Conservation (phyloP, 1,140 invertebrate species). For the Formica selysi region DNA sequence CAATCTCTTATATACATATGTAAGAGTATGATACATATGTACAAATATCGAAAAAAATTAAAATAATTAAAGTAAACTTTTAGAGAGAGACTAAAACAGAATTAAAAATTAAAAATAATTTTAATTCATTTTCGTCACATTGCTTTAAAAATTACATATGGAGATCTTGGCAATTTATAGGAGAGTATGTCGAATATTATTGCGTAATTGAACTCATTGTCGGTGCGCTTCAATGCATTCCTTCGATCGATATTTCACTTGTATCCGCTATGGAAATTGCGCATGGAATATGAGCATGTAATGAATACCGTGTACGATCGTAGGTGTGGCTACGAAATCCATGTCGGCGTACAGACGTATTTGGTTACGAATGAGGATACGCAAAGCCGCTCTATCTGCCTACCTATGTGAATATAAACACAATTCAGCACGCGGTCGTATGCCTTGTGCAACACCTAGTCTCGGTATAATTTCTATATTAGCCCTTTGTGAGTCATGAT, state of each 20-base stretch:
- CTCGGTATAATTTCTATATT: conserved; percentile 18
- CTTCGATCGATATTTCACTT: conserved; percentile 26
- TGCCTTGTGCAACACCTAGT: conserved; percentile 8
- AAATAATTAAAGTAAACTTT: neutral
- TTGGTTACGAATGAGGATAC: conserved; percentile 81
- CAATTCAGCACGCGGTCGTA: conserved; percentile 62
- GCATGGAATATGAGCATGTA: conserved; percentile 43
- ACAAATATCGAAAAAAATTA: neutral
- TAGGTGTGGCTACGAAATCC: conserved; percentile 79
- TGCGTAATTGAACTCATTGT: conserved; percentile 19
- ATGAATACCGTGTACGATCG: conserved; percentile 48
- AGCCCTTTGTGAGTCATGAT: neutral
- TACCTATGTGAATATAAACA: conserved; percentile 67
- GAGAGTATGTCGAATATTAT: conserved; percentile 3
- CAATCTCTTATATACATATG: neutral
- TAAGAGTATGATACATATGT: too few species aligned
- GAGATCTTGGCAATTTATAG: neutral
- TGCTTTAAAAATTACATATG: too few species aligned
- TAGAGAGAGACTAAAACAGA: too few species aligned
- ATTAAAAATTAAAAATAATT: too few species aligned
- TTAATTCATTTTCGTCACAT: too few species aligned
- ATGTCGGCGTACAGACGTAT: conserved; percentile 79
- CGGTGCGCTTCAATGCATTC: conserved; percentile 19
- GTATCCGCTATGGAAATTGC: conserved; percentile 7
- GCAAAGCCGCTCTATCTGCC: conserved; percentile 44